Conservation (phyloP, 2,797 vertebrate genomes). For the Sternarchorhynchus goeldii region DNA sequence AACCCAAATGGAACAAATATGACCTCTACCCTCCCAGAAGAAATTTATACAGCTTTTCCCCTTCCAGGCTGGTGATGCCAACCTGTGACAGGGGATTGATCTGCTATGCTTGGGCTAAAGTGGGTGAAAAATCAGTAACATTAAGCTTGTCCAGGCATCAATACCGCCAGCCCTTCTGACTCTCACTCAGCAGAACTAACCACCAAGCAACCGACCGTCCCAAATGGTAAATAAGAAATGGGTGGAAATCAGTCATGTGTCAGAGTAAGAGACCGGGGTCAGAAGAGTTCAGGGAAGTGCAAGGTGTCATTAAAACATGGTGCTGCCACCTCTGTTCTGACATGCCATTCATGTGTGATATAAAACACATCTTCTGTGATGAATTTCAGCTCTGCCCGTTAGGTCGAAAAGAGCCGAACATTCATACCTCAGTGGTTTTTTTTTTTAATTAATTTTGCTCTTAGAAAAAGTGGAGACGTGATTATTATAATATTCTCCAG, state of each 20-base stretch:
- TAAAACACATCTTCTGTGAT: background rate
- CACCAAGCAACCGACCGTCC: background rate
- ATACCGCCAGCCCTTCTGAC: background rate
- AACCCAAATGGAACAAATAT: no score
- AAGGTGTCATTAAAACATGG: constrained; percentile 9
- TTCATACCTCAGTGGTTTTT: background rate
- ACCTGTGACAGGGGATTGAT: background rate
- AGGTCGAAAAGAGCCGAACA: background rate
- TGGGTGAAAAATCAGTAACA: background rate
- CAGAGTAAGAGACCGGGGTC: background rate
- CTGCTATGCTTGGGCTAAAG: background rate
- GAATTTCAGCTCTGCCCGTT: background rate
- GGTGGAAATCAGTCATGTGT: background rate
- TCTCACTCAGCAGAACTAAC: background rate
- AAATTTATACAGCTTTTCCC: no score
- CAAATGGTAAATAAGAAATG: constrained; percentile 14
- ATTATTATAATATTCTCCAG: background rate
- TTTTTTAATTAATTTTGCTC: no score
- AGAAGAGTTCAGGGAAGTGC: constrained; percentile 6
- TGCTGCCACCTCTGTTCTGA: background rate
- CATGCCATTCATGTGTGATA: background rate
- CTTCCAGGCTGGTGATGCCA: background rate
- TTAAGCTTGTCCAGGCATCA: constrained; percentile 4
- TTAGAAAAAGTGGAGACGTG: no score
- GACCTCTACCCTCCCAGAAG: no score